Evolutionary conservation across 2,113 vertebrate genomes (phyloP).

Genomic region (Misgurnus anguillicaudatus): DNA sequence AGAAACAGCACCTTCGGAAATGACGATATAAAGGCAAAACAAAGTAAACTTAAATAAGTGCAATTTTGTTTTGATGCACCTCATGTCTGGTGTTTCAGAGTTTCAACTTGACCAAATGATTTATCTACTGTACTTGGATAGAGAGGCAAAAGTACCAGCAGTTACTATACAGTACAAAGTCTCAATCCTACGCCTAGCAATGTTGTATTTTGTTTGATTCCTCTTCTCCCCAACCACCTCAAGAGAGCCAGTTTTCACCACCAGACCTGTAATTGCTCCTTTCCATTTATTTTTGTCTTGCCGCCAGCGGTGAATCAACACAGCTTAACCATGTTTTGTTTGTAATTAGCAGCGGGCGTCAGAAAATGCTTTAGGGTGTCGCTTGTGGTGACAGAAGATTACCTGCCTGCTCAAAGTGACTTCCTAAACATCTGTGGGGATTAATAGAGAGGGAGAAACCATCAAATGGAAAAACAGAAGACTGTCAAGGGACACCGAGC

Average conservation of each 20-base stretch:
- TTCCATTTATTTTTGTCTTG: constrained; percentile 18
- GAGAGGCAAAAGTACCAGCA: too few species aligned
- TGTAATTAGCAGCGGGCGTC: constrained; percentile 53
- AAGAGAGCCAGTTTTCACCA: background rate
- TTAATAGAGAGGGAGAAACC: constrained; percentile 35
- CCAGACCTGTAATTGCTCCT: constrained; percentile 28
- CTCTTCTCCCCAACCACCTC: constrained; percentile 7
- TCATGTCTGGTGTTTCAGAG: too few species aligned
- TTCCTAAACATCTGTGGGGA: constrained; percentile 42
- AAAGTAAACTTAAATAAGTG: too few species aligned
- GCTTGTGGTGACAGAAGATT: constrained; percentile 32
- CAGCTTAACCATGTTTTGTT: constrained; percentile 49
- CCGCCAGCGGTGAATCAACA: constrained; percentile 47
- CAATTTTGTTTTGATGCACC: too few species aligned
- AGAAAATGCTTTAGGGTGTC: constrained; percentile 34
- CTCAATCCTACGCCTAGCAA: background rate
- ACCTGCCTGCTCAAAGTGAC: constrained; percentile 48
- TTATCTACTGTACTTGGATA: too few species aligned
- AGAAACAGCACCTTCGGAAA: too few species aligned
- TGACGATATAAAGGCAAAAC: too few species aligned
- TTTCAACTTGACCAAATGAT: too few species aligned
- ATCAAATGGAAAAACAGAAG: constrained; percentile 36
- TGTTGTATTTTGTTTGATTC: background rate
- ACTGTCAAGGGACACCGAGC: constrained; percentile 10
- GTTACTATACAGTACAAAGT: background rate